phyloP scores from a whole-genome alignment of 23 tunicate genomes.

The Trididemnum nubilum region DNA sequence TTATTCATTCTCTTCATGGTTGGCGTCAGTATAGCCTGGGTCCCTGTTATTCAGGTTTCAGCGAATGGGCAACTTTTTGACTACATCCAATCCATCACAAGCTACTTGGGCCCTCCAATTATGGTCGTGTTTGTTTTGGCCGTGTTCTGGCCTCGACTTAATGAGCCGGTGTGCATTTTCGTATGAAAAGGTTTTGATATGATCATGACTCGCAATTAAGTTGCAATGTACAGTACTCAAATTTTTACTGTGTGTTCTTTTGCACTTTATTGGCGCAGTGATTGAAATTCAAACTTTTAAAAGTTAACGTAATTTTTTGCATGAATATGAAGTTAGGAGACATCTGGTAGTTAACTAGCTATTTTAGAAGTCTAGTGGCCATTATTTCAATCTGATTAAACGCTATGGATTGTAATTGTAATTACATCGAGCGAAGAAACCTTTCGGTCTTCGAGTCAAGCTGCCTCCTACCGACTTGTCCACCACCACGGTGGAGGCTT shows the following conservation, averaged over 20 bases:
- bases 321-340: too few species aligned
- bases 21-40: slow-evolving; percentile 95
- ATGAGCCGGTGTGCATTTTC: slow-evolving; percentile 71
- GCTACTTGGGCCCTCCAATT: slow-evolving; percentile 92
- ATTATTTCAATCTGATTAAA: too few species aligned
- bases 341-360: too few species aligned
- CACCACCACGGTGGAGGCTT: too few species aligned
- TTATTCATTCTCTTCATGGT: slow-evolving; percentile 89
- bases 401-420: too few species aligned
- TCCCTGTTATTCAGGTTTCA: slow-evolving; percentile 86
- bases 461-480: too few species aligned
- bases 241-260: neutral
- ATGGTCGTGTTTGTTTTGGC: slow-evolving; percentile 86
- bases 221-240: neutral
- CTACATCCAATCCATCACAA: slow-evolving; percentile 95
- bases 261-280: neutral
- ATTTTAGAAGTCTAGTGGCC: too few species aligned
- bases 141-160: slow-evolving; percentile 91
- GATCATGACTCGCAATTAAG: neutral
- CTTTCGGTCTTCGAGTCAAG: too few species aligned
- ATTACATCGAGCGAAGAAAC: too few species aligned
- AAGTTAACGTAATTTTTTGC: too few species aligned
- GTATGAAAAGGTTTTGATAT: too few species aligned
- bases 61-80: slow-evolving; percentile 90
- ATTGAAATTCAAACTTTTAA: too few species aligned